Conservation (phyloP, 2,113 vertebrate species). For the Cavia aperea region DNA sequence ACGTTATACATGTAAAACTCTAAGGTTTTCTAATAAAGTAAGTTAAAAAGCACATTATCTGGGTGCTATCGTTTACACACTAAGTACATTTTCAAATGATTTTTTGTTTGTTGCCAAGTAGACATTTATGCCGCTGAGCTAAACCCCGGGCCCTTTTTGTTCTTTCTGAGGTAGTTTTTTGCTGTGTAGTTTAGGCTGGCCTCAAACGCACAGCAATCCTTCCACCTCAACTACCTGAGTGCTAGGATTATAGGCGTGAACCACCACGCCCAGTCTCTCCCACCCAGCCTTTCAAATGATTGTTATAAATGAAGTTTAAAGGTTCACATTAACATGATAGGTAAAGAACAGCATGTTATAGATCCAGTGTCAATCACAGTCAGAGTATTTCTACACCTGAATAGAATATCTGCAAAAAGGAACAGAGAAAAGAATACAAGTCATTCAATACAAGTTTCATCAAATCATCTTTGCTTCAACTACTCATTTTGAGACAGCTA, state of each 20-base stretch:
- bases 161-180: no score
- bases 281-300: background rate
- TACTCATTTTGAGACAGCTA: background rate
- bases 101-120: no score
- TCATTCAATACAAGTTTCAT: background rate
- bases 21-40: background rate
- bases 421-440: background rate
- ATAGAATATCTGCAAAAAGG: background rate
- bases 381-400: background rate
- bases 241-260: no score
- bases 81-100: background rate
- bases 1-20: background rate
- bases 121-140: no score
- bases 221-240: no score
- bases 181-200: no score
- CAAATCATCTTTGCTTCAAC: background rate
- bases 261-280: no score
- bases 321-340: background rate
- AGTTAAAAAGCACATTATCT: background rate
- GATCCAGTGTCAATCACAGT: background rate
- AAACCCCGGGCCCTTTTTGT: no score
- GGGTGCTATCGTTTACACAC: background rate
- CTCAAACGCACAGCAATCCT: no score
- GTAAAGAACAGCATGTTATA: background rate
- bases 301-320: background rate